These are phyloP conservation scores for Hybos culiciformis DNA, from an alignment of 2,888 invertebrate genomes.

Conservation along the genomic window DNA sequence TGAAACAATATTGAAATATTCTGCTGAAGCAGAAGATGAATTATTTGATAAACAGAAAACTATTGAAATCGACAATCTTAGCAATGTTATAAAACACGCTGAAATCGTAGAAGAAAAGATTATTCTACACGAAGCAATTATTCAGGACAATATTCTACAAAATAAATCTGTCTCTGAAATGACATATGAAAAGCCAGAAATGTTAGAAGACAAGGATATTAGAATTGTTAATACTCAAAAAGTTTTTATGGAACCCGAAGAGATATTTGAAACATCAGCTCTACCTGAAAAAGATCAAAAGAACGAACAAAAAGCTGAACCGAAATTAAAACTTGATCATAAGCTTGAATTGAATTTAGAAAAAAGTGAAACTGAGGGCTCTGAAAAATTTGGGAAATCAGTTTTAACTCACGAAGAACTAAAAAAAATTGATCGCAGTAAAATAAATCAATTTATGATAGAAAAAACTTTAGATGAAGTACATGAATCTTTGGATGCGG, in stretches of 20 bases:
- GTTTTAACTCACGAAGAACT: slow-evolving; percentile 21
- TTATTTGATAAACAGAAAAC: no score
- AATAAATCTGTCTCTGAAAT: no score
- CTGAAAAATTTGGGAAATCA: slow-evolving; percentile 24
- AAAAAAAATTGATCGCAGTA: slow-evolving; percentile 35
- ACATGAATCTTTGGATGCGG: slow-evolving; percentile 54
- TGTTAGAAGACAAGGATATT: background rate
- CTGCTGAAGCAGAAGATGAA: no score
- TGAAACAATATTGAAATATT: no score
- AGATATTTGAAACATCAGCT: slow-evolving; percentile 3
- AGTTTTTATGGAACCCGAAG: background rate
- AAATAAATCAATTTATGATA: slow-evolving; percentile 42
- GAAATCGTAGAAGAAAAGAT: no score
- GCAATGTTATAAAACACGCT: no score
- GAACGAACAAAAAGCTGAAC: slow-evolving; percentile 1
- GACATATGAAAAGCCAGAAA: no score
- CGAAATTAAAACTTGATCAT: slow-evolving; percentile 13
- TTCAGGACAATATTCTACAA: no score
- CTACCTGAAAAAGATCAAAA: background rate
- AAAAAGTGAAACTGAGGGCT: slow-evolving; percentile 32
- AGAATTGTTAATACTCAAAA: background rate
- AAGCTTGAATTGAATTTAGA: slow-evolving; percentile 26
- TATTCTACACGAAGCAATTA: no score
- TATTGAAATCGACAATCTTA: no score
- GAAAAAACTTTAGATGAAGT: slow-evolving; percentile 59